A percentile compares a stretch with the other conserved stretches of the same genome.
phyloP scores from a whole-genome alignment of 1,140 invertebrate genomes.

The Apolygus lucorum region DNA sequence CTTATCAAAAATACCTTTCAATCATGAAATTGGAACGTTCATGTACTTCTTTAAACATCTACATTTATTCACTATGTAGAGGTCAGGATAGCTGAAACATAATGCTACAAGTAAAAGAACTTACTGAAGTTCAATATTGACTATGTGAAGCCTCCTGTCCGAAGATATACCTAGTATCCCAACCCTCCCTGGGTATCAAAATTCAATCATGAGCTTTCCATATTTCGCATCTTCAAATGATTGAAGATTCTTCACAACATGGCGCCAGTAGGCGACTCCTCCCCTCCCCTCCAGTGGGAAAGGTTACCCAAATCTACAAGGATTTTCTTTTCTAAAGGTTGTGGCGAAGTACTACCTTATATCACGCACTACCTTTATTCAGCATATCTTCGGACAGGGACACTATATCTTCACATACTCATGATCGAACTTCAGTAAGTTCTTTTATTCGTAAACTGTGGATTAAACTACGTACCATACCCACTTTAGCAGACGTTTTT shows the following conservation, averaged over 20 bases:
- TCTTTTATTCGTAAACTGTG: too few species aligned
- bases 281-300: not conserved
- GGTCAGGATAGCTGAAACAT: not conserved
- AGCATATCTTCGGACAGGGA: too few species aligned
- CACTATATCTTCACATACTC: too few species aligned
- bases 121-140: not conserved
- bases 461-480: too few species aligned
- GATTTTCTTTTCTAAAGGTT: not conserved
- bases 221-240: not conserved
- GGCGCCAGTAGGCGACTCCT: not conserved
- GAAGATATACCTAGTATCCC: not conserved
- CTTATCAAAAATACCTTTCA: too few species aligned
- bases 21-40: not conserved
- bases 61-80: not conserved
- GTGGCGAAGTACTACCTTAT: not conserved
- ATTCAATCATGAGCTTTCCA: not conserved
- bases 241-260: not conserved
- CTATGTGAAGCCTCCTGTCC: not conserved
- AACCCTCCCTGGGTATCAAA: not conserved
- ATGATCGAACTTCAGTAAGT: too few species aligned
- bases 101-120: not conserved
- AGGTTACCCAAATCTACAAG: not conserved
- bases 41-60: not conserved
- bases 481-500: too few species aligned
- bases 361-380: not conserved